Evolutionary conservation across 2,797 vertebrate species (phyloP).

Genomic region (Phylloscopus collybita): DNA sequence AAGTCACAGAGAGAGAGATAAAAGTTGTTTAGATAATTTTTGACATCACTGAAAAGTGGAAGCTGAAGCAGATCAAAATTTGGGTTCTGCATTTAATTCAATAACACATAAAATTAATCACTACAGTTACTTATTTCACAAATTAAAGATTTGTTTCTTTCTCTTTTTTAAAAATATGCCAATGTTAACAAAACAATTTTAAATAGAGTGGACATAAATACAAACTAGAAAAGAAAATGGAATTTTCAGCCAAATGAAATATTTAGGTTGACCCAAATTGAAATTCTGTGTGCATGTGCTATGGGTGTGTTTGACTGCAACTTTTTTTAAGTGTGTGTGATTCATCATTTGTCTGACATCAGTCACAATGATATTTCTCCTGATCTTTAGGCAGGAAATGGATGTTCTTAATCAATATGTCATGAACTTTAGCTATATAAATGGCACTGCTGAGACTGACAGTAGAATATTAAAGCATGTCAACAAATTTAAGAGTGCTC

Average conservation of each 20-base stretch:
- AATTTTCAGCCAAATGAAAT: neutral
- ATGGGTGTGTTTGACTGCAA: neutral
- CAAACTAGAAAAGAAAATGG: neutral
- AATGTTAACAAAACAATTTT: neutral
- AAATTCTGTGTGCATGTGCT: neutral
- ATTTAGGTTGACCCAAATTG: neutral
- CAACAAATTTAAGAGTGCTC: slow-evolving; percentile 15
- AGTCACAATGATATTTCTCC: neutral
- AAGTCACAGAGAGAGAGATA: neutral
- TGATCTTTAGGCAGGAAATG: slow-evolving; percentile 20
- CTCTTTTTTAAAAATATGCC: neutral
- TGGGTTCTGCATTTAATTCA: neutral
- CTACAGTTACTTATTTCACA: neutral
- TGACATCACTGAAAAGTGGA: neutral
- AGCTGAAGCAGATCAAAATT: neutral
- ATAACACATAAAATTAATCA: neutral
- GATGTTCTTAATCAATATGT: slow-evolving; percentile 53
- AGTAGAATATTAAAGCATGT: slow-evolving; percentile 30
- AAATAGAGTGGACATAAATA: neutral
- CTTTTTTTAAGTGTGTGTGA: neutral
- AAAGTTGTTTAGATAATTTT: neutral
- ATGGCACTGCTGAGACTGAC: slow-evolving; percentile 1
- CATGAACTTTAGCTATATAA: slow-evolving; percentile 45
- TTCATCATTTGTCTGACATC: slow-evolving; percentile 26
- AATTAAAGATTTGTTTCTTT: neutral